Conservation (phyloP, 2,113 vertebrate genomes). For the Monopterus albus region DNA sequence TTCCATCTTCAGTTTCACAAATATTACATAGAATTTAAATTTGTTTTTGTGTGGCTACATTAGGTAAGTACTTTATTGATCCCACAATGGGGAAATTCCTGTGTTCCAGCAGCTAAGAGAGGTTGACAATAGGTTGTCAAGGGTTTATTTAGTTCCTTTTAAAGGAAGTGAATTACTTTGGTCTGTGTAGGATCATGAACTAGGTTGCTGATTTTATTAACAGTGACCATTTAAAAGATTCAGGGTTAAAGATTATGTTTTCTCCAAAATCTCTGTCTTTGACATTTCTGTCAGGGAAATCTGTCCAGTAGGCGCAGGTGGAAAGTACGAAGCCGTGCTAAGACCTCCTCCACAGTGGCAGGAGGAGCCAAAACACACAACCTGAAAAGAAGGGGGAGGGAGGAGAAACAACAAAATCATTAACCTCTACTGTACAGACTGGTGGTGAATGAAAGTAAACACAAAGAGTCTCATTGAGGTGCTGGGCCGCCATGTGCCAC, state of each 20-base stretch:
- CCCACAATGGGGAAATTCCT: no score
- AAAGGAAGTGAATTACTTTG: no score
- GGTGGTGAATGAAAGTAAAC: no score
- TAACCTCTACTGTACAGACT: no score
- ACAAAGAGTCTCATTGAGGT: no score
- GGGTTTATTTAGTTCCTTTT: not conserved
- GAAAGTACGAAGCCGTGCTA: constrained; percentile 51
- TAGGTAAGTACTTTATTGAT: no score
- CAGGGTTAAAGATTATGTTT: not conserved
- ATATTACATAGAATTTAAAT: no score
- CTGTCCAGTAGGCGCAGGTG: constrained; percentile 56
- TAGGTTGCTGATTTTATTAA: not conserved
- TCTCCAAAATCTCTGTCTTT: constrained; percentile 11
- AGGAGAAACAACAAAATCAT: not conserved
- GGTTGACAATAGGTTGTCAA: no score
- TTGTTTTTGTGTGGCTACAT: no score
- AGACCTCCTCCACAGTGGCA: constrained; percentile 47
- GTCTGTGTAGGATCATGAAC: not conserved
- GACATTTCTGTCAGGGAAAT: constrained; percentile 30
- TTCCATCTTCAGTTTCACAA: no score
- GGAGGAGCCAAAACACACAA: constrained; percentile 61
- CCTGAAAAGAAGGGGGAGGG: constrained; percentile 12
- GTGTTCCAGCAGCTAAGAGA: no score
- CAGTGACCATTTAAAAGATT: not conserved
- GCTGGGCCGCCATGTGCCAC: no score